A percentile compares a stretch with the other conserved stretches of the same genome.
These are phyloP conservation scores for Pithys albifrons DNA, from an alignment of 2,113 vertebrate species.

Conservation along the genomic window DNA sequence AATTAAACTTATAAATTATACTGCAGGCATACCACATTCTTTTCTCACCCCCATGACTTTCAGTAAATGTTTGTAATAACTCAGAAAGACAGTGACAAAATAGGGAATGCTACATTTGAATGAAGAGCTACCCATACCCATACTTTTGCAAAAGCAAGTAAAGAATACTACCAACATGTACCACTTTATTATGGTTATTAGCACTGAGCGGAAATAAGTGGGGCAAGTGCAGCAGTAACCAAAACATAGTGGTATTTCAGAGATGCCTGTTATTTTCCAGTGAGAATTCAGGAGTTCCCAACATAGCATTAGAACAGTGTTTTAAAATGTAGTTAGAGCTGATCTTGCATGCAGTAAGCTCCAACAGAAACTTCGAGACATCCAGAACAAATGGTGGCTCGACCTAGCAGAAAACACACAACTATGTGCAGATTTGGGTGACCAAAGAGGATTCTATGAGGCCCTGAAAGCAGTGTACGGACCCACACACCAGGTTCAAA, in stretches of 20 bases:
- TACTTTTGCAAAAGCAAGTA: not conserved
- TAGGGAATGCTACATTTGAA: not conserved
- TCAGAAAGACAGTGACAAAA: slow-evolving; percentile 30
- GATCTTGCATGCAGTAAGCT: too few species aligned
- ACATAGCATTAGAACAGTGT: not conserved
- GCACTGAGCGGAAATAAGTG: not conserved
- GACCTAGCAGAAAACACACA: too few species aligned
- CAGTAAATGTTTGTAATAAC: slow-evolving; percentile 8
- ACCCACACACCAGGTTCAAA: too few species aligned
- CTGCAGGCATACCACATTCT: not conserved
- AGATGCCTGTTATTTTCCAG: not conserved
- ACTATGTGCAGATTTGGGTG: too few species aligned
- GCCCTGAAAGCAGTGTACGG: too few species aligned
- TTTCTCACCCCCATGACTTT: not conserved
- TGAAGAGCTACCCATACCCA: not conserved
- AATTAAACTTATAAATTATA: not conserved
- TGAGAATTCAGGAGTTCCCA: not conserved
- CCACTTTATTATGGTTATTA: not conserved
- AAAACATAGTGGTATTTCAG: not conserved
- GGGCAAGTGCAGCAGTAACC: not conserved
- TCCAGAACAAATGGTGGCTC: too few species aligned
- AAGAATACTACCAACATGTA: not conserved
- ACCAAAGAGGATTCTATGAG: too few species aligned
- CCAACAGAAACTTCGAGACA: too few species aligned
- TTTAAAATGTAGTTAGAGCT: not conserved